Evolutionary conservation across 1,140 invertebrate species (phyloP).

Genomic region (Tribolium castaneum): DNA sequence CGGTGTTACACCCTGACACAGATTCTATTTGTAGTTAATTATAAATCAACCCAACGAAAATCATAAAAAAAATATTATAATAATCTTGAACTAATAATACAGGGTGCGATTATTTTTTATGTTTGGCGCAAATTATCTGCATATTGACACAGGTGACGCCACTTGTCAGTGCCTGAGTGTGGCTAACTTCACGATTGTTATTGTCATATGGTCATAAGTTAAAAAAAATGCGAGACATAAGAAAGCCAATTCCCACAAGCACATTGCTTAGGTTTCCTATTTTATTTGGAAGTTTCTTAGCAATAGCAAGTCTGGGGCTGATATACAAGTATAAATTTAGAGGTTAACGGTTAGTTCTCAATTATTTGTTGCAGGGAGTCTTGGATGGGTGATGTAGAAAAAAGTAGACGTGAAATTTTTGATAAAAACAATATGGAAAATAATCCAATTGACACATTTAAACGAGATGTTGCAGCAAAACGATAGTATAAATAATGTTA

Average conservation of each 20-base stretch:
- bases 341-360: neutral
- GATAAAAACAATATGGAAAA: neutral
- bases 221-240: neutral
- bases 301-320: constrained; percentile 34
- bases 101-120: too few species aligned
- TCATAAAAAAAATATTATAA: too few species aligned
- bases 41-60: too few species aligned
- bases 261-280: constrained; percentile 44
- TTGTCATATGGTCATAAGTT: neutral
- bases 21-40: too few species aligned
- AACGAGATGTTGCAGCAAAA: constrained; percentile 22
- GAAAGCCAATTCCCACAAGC: constrained; percentile 3
- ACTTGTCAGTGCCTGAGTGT: neutral
- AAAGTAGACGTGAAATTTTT: constrained; percentile 36
- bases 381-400: constrained; percentile 45
- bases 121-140: too few species aligned
- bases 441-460: constrained; percentile 30
- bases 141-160: too few species aligned
- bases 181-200: neutral
- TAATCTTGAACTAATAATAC: too few species aligned
- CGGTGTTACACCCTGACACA: too few species aligned
- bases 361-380: constrained; percentile 26
- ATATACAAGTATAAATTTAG: constrained; percentile 33
- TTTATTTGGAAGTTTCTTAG: constrained; percentile 40
- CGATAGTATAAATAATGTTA: too few species aligned